Base-by-base conservation (phyloP, 1,140 invertebrate species). In the Drosophila bipectinata region DNA sequence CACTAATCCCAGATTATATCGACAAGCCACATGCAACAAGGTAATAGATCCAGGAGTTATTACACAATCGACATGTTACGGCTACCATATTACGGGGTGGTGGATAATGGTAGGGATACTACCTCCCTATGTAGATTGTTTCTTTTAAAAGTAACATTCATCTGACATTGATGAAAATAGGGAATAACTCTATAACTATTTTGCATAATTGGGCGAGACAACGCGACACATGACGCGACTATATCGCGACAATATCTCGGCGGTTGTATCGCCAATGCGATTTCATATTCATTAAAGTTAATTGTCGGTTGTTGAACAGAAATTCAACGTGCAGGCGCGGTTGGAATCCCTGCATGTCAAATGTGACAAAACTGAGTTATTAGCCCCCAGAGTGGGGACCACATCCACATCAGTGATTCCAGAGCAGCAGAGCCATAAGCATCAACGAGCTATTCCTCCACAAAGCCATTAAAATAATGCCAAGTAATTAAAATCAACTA, bases 231-330 rank as follows among this genome's bases (percentile, higher is more conserved):
- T 39, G 39, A 45, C 48, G 14, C 56, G 14, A 41, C 48, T 67
- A 21, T 55, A 80, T 80, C 61, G 14, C 56, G 18, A 41, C 48
- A 62, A 21, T 55, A 80, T 80, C 61, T 37, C 52, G 34, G 28
- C 15, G n/a, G 56, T 51, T 73, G 59, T 60, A 72, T 66, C 62
- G 44, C 41, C 56, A 63, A 41, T 60, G 61, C 78, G 79, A 61
- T 85, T 90, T 76, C 61, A 68, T 68, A 81, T 71, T 64, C 49
- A 85, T 73, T 89, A 62, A 67, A 85, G 81, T 81, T 90, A 89
- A 89, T 81, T 76, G 79, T 52, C 32, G 49, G 49, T 54, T 55
- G 51, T 30, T 37, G 14, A 58, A 41, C 77, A n/a, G n/a, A n/a
- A n/a, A n/a, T n/a, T n/a, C n/a, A n/a, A n/a, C n/a, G n/a, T n/a